Percentiles rank a stretch among this genome's conserved stretches.
Conservation (phyloP, 1,140 invertebrate genomes). For the Hylaeus volcanicus region DNA sequence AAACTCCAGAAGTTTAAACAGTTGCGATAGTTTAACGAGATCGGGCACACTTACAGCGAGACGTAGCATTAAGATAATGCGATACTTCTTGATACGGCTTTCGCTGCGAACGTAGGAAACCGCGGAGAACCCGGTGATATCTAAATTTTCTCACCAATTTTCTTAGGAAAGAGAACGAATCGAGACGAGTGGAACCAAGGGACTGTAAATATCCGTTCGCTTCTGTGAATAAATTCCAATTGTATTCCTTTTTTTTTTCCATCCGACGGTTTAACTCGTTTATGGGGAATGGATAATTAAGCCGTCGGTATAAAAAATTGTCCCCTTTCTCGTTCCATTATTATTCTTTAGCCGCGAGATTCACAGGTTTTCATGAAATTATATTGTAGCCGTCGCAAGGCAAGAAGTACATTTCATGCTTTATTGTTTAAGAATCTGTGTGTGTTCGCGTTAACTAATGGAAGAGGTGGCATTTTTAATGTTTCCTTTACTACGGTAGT, state of each 20-base stretch:
- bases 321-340: neutral
- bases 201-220: neutral
- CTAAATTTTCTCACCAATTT: slow-evolving; percentile 19
- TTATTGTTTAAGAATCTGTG: slow-evolving; percentile 34
- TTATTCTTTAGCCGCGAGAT: slow-evolving; percentile 10
- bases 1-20: slow-evolving; percentile 29
- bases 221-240: neutral
- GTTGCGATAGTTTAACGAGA: slow-evolving; percentile 60
- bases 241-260: neutral
- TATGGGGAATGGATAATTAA: slow-evolving; percentile 14
- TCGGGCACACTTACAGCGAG: slow-evolving; percentile 33
- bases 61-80: slow-evolving; percentile 46
- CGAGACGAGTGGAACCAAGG: neutral
- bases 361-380: slow-evolving; percentile 5
- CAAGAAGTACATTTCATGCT: slow-evolving; percentile 54
- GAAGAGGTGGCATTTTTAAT: slow-evolving; percentile 28
- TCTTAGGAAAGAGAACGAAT: neutral
- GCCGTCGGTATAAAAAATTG: slow-evolving; percentile 1
- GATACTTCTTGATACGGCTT: slow-evolving; percentile 40
- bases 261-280: slow-evolving; percentile 21
- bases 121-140: slow-evolving; percentile 23
- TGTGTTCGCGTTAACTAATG: slow-evolving; percentile 30
- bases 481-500: neutral
- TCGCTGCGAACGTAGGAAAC: slow-evolving; percentile 17
- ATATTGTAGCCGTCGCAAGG: slow-evolving; percentile 31